Percentiles rank a stretch among this genome's conserved stretches.
phyloP scores from a whole-genome alignment of 2,888 invertebrate species.

The Clanis bilineata region DNA sequence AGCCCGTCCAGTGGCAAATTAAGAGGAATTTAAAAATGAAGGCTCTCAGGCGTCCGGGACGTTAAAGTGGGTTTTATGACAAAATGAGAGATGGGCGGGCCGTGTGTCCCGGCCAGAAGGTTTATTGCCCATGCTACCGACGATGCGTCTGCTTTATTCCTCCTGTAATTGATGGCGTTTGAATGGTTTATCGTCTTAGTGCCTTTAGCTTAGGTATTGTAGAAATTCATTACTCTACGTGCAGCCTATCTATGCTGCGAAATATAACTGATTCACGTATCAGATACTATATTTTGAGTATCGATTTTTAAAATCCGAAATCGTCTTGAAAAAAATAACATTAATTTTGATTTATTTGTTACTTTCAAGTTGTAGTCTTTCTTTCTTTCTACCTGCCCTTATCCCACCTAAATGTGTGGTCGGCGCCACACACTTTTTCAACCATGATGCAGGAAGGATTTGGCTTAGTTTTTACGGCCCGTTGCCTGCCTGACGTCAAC shows the following conservation, averaged over 20 bases:
- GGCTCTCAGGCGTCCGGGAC: conserved; percentile 28
- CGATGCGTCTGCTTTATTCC: conserved; percentile 2
- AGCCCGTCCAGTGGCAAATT: conserved; percentile 6
- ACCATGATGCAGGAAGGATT: no score
- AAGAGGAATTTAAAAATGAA: conserved; percentile 39
- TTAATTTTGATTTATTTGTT: no score
- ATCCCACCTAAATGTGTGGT: no score
- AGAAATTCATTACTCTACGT: neutral
- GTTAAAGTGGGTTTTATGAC: conserved; percentile 47
- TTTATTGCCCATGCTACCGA: conserved; percentile 48
- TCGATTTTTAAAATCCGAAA: no score
- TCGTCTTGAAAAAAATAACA: no score
- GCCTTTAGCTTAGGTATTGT: neutral
- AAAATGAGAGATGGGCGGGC: conserved; percentile 62
- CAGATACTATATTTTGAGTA: no score
- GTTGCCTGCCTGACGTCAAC: no score
- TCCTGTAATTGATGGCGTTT: conserved; percentile 1
- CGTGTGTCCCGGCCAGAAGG: conserved; percentile 55
- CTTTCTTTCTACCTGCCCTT: no score
- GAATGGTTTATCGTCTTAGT: conserved; percentile 7
- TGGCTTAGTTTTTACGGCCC: no score
- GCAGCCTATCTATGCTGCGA: neutral
- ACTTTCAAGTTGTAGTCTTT: no score
- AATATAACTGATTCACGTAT: no score
- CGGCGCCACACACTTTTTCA: no score